These are phyloP conservation scores for Agonopterix alstromeriana DNA, from an alignment of 2,888 invertebrate genomes.

Conservation along the genomic window DNA sequence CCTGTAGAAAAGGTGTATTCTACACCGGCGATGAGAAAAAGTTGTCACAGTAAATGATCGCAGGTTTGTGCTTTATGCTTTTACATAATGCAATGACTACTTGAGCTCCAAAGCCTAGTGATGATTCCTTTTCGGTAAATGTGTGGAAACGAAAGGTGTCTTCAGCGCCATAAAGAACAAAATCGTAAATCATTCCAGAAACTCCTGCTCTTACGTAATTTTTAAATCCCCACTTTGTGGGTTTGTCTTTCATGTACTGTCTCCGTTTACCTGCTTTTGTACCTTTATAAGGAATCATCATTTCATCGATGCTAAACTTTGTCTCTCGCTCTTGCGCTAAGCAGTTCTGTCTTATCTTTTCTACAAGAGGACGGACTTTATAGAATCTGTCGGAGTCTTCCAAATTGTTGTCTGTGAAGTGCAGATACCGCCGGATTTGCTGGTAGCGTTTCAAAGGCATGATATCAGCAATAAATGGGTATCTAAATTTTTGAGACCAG, in stretches of 20 bases:
- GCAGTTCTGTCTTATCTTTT: slow-evolving; percentile 21
- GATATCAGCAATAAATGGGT: slow-evolving; percentile 17
- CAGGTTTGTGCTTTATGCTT: slow-evolving; percentile 11
- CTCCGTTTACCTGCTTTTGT: slow-evolving; percentile 26
- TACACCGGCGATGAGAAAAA: slow-evolving; percentile 10
- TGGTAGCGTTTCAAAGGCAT: slow-evolving; percentile 26
- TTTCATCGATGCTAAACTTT: slow-evolving; percentile 28
- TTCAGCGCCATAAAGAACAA: slow-evolving; percentile 28
- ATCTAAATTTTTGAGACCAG: slow-evolving; percentile 16
- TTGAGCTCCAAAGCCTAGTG: slow-evolving; percentile 25
- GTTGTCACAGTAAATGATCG: slow-evolving; percentile 1
- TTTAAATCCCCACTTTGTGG: slow-evolving; percentile 38
- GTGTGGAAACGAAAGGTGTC: slow-evolving; percentile 21
- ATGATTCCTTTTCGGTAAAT: slow-evolving; percentile 20
- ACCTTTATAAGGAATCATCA: slow-evolving; percentile 37
- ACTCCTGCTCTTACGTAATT: slow-evolving; percentile 30
- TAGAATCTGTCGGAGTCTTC: slow-evolving; percentile 21
- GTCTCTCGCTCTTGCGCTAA: slow-evolving; percentile 17
- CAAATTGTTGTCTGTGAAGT: slow-evolving; percentile 24
- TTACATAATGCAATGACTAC: slow-evolving; percentile 22
- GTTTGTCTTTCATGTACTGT: slow-evolving; percentile 36
- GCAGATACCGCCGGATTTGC: slow-evolving; percentile 19
- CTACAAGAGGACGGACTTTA: slow-evolving; percentile 24
- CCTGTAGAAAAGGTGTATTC: too few species aligned
- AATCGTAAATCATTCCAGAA: slow-evolving; percentile 37